Conservation (phyloP, 2,888 invertebrate species). For the Coelopa pilipes region DNA sequence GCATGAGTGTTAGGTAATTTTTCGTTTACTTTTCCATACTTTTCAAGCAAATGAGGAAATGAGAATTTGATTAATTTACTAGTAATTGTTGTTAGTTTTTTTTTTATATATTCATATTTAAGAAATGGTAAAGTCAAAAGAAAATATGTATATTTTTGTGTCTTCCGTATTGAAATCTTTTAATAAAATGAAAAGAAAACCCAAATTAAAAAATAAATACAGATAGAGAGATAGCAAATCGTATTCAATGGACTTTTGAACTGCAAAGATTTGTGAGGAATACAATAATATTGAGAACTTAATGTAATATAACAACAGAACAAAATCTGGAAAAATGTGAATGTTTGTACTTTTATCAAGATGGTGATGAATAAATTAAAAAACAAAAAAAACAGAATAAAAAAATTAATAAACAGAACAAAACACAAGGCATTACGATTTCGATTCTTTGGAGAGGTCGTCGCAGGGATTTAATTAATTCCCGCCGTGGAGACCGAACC, state of each 20-base stretch:
- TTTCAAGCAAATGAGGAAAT: too few species aligned
- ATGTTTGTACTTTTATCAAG: conserved; percentile 30
- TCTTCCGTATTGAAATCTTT: conserved; percentile 33
- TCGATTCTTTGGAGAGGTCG: background rate
- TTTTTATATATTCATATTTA: background rate
- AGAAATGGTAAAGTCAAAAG: background rate
- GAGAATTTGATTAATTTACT: background rate
- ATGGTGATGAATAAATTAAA: conserved; percentile 18
- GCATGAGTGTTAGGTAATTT: too few species aligned
- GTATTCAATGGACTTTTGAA: conserved; percentile 23
- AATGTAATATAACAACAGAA: conserved; percentile 20
- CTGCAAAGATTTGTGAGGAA: conserved; percentile 38
- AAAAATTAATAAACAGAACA: background rate
- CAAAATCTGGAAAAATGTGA: conserved; percentile 29
- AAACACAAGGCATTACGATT: background rate
- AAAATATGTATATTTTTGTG: conserved; percentile 33
- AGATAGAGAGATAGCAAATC: too few species aligned
- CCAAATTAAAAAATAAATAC: background rate
- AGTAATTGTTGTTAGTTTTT: conserved; percentile 7
- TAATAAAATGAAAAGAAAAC: conserved; percentile 9
- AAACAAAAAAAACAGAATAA: background rate
- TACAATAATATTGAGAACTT: conserved; percentile 25
- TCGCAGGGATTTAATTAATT: too few species aligned
- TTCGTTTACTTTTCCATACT: too few species aligned
- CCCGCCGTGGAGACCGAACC: too few species aligned